Percentiles rank a stretch among this genome's conserved stretches.
Conservation (phyloP, 2,113 vertebrate species). For the Coturnix japonica region DNA sequence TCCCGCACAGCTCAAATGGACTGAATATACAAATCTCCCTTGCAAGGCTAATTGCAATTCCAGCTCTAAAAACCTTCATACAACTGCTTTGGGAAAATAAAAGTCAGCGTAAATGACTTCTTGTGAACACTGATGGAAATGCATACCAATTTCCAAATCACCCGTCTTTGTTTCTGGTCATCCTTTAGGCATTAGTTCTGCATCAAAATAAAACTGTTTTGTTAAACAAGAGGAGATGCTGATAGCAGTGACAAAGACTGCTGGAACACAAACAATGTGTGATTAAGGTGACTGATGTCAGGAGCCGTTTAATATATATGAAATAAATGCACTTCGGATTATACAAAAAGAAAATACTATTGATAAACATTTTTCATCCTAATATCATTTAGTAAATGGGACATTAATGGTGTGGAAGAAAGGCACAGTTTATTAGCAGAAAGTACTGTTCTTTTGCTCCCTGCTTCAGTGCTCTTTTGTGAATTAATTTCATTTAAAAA, state of each 20-base stretch:
- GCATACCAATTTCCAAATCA: neutral
- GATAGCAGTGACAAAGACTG: neutral
- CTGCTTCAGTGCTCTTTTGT: neutral
- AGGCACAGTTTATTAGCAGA: neutral
- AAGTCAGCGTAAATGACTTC: neutral
- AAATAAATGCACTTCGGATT: neutral
- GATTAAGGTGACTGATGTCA: neutral
- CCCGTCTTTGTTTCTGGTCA: neutral
- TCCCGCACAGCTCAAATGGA: neutral
- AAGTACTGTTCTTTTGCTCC: neutral
- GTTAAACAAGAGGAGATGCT: neutral
- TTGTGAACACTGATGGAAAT: neutral
- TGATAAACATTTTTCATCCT: neutral
- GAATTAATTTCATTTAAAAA: neutral
- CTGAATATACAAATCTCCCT: rapidly evolving
- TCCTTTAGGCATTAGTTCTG: neutral
- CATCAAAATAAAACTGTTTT: neutral
- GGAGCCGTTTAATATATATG: neutral
- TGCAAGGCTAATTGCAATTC: neutral
- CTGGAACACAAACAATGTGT: neutral
- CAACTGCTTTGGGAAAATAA: neutral
- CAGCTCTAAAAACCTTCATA: neutral
- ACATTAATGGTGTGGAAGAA: neutral
- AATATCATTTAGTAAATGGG: neutral
- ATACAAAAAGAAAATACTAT: neutral